Conservation (phyloP, 2,888 invertebrate genomes). For the Antheraea yamamai region DNA sequence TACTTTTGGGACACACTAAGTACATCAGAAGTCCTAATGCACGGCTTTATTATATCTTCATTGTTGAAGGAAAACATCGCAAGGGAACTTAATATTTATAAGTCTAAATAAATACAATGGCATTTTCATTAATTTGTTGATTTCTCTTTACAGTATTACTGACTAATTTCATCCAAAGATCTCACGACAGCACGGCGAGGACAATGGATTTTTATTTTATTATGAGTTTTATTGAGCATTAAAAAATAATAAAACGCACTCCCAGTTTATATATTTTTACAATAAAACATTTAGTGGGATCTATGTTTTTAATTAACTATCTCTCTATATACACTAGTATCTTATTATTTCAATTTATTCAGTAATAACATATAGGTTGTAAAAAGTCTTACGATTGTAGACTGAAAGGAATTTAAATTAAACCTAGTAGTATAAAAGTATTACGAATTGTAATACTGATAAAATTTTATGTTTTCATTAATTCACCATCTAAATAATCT, state of each 20-base stretch:
- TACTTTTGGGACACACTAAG: no score
- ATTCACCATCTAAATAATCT: no score
- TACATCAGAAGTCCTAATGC: neutral
- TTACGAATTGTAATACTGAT: neutral
- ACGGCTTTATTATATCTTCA: neutral
- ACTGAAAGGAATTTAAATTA: neutral
- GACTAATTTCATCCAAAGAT: neutral
- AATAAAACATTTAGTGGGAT: slow-evolving; percentile 50
- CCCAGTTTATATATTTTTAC: slow-evolving; percentile 33
- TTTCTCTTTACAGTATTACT: neutral
- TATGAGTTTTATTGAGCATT: slow-evolving; percentile 32
- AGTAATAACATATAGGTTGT: neutral
- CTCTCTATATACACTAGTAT: neutral
- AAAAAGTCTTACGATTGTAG: neutral
- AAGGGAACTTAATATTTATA: neutral
- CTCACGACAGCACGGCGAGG: slow-evolving; percentile 11
- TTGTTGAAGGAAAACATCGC: neutral
- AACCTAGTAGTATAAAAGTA: neutral
- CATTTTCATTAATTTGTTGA: neutral
- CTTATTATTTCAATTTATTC: neutral
- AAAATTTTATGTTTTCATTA: neutral
- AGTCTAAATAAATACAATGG: neutral
- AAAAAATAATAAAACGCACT: slow-evolving; percentile 46
- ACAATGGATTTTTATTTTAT: slow-evolving; percentile 5
- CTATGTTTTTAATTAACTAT: neutral